These are phyloP conservation scores for Hydrotaea diabolus DNA, from an alignment of 2,888 invertebrate genomes.

Conservation along the genomic window DNA sequence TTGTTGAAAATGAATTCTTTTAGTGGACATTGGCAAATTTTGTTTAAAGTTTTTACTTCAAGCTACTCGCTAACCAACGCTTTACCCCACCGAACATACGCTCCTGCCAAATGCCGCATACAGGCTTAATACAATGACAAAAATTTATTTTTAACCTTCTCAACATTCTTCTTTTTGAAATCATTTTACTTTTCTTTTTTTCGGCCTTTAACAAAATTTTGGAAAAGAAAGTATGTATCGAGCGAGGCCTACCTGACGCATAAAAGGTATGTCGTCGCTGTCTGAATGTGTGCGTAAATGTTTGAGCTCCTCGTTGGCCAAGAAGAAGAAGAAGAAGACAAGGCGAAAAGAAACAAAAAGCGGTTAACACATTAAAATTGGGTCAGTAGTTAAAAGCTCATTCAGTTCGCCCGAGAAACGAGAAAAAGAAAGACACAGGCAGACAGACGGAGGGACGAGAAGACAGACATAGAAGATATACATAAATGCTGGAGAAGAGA, in stretches of 20 bases:
- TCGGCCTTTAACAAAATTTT: not conserved
- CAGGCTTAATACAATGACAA: not conserved
- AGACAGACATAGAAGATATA: not conserved
- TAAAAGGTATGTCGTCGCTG: too few species aligned
- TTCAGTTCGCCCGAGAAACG: not conserved
- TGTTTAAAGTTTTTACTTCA: too few species aligned
- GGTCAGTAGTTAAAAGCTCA: slow-evolving; percentile 29
- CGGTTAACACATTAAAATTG: slow-evolving; percentile 32
- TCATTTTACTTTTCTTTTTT: not conserved
- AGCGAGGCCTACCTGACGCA: slow-evolving; percentile 8
- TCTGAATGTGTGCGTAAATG: not conserved
- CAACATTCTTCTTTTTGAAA: not conserved
- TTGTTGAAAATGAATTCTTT: too few species aligned
- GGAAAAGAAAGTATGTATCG: slow-evolving; percentile 33
- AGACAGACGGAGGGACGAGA: not conserved
- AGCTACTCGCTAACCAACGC: too few species aligned
- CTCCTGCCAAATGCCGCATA: too few species aligned
- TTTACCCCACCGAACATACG: too few species aligned
- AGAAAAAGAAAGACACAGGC: not conserved
- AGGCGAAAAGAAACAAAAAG: not conserved
- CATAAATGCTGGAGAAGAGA: not conserved
- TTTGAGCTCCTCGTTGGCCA: too few species aligned
- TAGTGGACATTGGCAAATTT: too few species aligned
- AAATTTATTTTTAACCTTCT: slow-evolving; percentile 7
- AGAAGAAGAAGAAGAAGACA: too few species aligned